phyloP scores from a whole-genome alignment of 2,113 vertebrate genomes.

The Suncus etruscus region DNA sequence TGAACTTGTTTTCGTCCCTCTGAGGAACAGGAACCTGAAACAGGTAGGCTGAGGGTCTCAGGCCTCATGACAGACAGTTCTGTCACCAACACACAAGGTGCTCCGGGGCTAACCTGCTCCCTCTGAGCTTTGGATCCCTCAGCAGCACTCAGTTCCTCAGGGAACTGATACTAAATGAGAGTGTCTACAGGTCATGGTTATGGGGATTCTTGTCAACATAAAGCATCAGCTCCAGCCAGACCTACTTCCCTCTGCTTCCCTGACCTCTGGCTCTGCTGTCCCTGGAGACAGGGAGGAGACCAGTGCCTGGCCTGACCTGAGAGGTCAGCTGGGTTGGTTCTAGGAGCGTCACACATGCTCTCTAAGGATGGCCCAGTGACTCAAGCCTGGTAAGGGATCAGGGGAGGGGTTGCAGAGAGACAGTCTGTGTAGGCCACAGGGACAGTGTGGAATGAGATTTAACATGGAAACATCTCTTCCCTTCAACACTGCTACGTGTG shows the following conservation, averaged over 20 bases:
- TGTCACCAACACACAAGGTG: background rate
- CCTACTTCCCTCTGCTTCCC: background rate
- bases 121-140: background rate
- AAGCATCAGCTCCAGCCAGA: slow-evolving; percentile 8
- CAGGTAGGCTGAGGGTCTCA: background rate
- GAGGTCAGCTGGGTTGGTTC: background rate
- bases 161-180: background rate
- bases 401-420: background rate
- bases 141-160: background rate
- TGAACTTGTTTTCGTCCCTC: background rate
- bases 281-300: background rate
- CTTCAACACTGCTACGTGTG: background rate
- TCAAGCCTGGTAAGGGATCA: background rate
- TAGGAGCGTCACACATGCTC: background rate
- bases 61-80: too few species aligned
- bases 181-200: background rate
- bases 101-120: background rate
- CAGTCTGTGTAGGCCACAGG: background rate
- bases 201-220: background rate
- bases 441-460: too few species aligned
- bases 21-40: background rate
- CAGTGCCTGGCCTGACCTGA: background rate
- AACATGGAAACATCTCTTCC: background rate
- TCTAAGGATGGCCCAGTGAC: background rate
- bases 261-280: background rate